These are phyloP conservation scores for Mimachlamys varia DNA, from an alignment of 2,888 invertebrate species.

Conservation along the genomic window DNA sequence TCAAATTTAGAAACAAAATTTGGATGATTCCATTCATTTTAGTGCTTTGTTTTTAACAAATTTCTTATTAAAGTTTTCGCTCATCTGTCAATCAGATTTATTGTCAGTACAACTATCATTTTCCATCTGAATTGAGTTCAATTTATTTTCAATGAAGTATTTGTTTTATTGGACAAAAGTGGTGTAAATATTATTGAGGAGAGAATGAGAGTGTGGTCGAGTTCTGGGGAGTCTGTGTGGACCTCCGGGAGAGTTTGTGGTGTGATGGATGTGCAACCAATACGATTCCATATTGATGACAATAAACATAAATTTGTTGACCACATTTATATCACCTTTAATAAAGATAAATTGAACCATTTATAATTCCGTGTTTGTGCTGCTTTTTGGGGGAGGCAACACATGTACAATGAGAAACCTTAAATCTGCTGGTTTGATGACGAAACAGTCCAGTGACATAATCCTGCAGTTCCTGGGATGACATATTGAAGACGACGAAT, in stretches of 20 bases:
- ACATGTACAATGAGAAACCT: too few relatives aligned
- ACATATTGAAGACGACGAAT: too few relatives aligned
- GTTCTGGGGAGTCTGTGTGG: not conserved
- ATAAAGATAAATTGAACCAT: slow-evolving; percentile 30
- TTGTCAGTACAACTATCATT: not conserved
- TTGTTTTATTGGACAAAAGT: not conserved
- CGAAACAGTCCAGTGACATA: too few relatives aligned
- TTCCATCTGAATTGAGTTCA: not conserved
- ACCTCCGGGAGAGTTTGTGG: not conserved
- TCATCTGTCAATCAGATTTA: slow-evolving; percentile 20
- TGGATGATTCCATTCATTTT: not conserved
- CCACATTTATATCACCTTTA: slow-evolving; percentile 33
- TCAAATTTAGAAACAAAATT: not conserved
- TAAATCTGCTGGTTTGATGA: too few relatives aligned
- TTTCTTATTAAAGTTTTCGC: not conserved
- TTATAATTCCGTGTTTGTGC: not conserved
- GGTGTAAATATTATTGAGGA: not conserved
- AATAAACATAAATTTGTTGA: slow-evolving; percentile 31
- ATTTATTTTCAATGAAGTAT: not conserved
- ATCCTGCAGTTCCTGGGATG: too few relatives aligned
- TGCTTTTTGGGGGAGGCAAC: not conserved
- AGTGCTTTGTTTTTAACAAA: not conserved
- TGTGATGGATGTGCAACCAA: not conserved
- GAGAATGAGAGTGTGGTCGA: not conserved
- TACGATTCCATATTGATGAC: slow-evolving; percentile 32